phyloP scores from a whole-genome alignment of 1,140 invertebrate genomes.

The Chelonus insularis region DNA sequence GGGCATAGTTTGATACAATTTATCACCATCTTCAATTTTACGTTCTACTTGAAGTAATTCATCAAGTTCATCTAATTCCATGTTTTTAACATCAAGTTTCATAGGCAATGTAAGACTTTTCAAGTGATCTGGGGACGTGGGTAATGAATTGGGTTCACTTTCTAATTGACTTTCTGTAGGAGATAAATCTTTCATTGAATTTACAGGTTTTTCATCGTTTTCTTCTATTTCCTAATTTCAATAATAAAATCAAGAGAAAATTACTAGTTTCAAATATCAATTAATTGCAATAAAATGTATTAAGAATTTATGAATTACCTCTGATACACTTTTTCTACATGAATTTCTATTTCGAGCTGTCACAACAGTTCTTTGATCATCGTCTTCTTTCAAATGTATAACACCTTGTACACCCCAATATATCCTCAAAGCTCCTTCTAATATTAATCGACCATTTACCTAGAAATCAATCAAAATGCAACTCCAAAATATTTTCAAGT shows the following conservation, averaged over 20 bases:
- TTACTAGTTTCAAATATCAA: background rate
- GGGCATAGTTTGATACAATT: constrained; percentile 75
- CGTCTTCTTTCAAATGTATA: constrained; percentile 85
- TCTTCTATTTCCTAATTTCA: constrained; percentile 31
- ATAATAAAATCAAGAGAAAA: constrained; percentile 3
- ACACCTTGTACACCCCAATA: constrained; percentile 84
- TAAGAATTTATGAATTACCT: constrained; percentile 34
- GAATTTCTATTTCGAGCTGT: constrained; percentile 73
- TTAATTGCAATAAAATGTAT: constrained; percentile 12
- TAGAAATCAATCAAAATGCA: too few relatives aligned
- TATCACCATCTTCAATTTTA: constrained; percentile 67
- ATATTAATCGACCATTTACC: constrained; percentile 75
- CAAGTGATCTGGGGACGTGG: constrained; percentile 61
- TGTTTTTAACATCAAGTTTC: constrained; percentile 68
- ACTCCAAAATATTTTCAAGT: too few relatives aligned
- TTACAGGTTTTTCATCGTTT: constrained; percentile 34
- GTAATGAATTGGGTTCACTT: constrained; percentile 47
- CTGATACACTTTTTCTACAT: constrained; percentile 59
- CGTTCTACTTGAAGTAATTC: constrained; percentile 70
- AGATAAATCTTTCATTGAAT: constrained; percentile 35
- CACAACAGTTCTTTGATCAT: constrained; percentile 77
- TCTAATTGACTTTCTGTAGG: constrained; percentile 39
- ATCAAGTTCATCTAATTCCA: constrained; percentile 73
- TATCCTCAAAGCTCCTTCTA: constrained; percentile 79
- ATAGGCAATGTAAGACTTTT: constrained; percentile 68